These are phyloP conservation scores for Phylloscopus trochilus DNA, from an alignment of 2,113 vertebrate genomes.

Conservation along the genomic window DNA sequence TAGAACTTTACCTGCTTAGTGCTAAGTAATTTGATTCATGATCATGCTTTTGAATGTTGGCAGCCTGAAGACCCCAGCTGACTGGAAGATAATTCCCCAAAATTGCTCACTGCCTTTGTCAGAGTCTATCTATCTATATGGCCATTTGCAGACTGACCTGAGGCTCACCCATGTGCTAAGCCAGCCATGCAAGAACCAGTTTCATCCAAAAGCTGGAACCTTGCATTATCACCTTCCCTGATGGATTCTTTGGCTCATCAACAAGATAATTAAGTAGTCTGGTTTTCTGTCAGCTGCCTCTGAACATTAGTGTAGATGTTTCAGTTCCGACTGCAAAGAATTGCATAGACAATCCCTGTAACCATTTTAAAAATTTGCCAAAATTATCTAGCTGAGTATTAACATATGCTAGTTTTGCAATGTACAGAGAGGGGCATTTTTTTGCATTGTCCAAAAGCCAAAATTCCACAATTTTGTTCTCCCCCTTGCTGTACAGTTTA, in stretches of 20 bases:
- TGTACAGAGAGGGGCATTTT: not conserved
- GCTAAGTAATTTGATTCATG: not conserved
- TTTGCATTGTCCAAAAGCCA: not conserved
- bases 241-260: not conserved
- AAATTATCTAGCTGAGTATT: not conserved
- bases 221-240: not conserved
- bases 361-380: not conserved
- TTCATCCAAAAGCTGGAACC: not conserved
- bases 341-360: not conserved
- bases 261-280: not conserved
- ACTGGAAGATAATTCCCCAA: not conserved
- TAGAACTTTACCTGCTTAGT: not conserved
- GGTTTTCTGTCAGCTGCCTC: not conserved
- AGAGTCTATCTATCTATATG: not conserved
- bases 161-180: not conserved
- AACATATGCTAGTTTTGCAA: not conserved
- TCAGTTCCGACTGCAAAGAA: not conserved
- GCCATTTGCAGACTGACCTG: not conserved
- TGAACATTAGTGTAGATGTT: not conserved
- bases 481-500: not conserved
- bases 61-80: not conserved
- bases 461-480: not conserved
- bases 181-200: not conserved
- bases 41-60: not conserved
- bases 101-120: conserved; percentile 2